A percentile compares a stretch with the other conserved stretches of the same genome.
Evolutionary conservation across 1,140 invertebrate genomes (phyloP).

Genomic region (Frieseomelitta varia): DNA sequence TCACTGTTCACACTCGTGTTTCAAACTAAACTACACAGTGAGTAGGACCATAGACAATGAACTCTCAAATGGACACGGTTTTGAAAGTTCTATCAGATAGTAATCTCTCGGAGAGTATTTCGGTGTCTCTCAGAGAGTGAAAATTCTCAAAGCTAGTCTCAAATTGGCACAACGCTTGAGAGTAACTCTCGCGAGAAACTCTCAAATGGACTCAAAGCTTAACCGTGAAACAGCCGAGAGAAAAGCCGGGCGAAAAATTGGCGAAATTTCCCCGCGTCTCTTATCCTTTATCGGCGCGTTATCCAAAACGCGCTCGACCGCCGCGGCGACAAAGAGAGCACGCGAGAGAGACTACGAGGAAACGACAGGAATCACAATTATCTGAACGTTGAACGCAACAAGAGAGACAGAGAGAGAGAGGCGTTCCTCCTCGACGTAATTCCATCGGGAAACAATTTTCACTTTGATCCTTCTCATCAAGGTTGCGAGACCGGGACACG

Average conservation of each 20-base stretch:
- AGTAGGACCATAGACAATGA: too few species aligned
- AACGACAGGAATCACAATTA: constrained; percentile 10
- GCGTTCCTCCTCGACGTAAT: neutral
- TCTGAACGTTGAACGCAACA: neutral
- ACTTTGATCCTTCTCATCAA: constrained; percentile 31
- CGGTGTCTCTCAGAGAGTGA: too few species aligned
- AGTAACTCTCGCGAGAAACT: too few species aligned
- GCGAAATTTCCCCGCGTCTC: neutral
- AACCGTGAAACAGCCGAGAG: too few species aligned
- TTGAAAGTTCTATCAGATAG: too few species aligned
- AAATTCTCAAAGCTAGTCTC: too few species aligned
- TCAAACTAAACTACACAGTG: too few species aligned
- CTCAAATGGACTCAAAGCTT: too few species aligned
- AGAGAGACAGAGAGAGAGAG: neutral
- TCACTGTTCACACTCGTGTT: too few species aligned
- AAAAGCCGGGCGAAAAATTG: neutral
- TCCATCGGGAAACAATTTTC: constrained; percentile 39
- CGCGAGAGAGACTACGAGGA: neutral
- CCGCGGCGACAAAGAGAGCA: neutral
- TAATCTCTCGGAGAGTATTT: too few species aligned
- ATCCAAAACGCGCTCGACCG: neutral
- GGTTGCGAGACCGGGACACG: neutral
- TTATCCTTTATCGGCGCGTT: neutral
- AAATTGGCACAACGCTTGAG: too few species aligned
- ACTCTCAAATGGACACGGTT: too few species aligned